phyloP scores from a whole-genome alignment of 2,888 invertebrate genomes.

The Antitype chi region DNA sequence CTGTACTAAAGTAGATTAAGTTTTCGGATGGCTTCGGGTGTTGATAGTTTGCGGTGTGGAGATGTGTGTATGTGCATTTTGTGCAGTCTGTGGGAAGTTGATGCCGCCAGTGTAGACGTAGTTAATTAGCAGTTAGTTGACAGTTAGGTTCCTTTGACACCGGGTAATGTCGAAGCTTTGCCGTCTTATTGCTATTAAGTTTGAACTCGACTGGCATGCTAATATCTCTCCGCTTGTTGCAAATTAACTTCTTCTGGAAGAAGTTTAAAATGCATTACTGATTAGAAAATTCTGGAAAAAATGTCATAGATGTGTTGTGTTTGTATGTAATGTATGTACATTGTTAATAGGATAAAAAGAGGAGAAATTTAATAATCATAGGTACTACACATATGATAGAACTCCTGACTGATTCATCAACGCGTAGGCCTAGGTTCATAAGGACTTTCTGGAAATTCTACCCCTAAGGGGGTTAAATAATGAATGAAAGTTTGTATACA shows the following conservation, averaged over 20 bases:
- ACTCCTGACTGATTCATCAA: neutral
- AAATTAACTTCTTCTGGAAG: constrained; percentile 36
- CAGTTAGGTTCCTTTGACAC: constrained; percentile 82
- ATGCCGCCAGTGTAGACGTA: constrained; percentile 71
- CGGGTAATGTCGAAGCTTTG: constrained; percentile 75
- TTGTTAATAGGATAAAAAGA: neutral
- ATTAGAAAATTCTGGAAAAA: constrained; percentile 6
- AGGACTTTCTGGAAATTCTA: neutral
- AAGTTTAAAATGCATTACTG: constrained; percentile 6
- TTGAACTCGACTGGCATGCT: constrained; percentile 48
- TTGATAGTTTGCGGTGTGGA: constrained; percentile 69
- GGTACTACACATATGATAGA: neutral
- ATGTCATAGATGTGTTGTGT: neutral
- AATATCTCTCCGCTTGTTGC: constrained; percentile 40
- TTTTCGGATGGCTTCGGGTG: constrained; percentile 68
- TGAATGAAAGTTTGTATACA: neutral
- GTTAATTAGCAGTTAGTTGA: constrained; percentile 83
- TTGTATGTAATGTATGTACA: neutral
- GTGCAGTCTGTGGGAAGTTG: constrained; percentile 68
- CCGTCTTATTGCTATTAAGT: constrained; percentile 73
- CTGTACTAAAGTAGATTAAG: constrained; percentile 69
- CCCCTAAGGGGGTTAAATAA: neutral
- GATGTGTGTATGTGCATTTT: constrained; percentile 67
- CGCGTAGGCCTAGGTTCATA: neutral
- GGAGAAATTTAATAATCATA: neutral